Evolutionary conservation across 1,140 invertebrate genomes (phyloP).

Genomic region (Bombus soroeensis): DNA sequence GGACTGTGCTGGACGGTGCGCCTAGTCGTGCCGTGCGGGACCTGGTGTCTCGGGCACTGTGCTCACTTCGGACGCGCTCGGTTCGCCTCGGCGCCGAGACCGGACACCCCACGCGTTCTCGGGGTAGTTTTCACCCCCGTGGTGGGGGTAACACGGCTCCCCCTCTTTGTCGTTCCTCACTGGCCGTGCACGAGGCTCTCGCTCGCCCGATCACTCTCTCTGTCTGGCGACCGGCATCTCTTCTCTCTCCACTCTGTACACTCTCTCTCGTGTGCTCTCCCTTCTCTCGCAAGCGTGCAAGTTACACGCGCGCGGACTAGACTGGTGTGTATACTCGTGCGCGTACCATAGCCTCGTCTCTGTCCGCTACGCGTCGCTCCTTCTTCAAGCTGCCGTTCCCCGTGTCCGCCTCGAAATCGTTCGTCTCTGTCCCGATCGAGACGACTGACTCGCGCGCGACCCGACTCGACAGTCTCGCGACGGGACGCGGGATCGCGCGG

Average conservation of each 20-base stretch:
- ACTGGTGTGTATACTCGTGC: slow-evolving; percentile 10
- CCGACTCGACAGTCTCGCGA: slow-evolving; percentile 23
- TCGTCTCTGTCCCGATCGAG: slow-evolving; percentile 22
- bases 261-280: not conserved
- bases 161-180: slow-evolving; percentile 21
- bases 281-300: slow-evolving; percentile 23
- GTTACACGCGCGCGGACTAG: slow-evolving; percentile 21
- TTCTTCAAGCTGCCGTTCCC: slow-evolving; percentile 31
- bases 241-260: slow-evolving; percentile 11
- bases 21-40: slow-evolving; percentile 80
- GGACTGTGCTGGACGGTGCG: slow-evolving; percentile 83
- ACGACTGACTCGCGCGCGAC: not conserved
- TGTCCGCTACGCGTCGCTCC: slow-evolving; percentile 1
- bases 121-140: slow-evolving; percentile 81
- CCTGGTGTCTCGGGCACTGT: slow-evolving; percentile 80
- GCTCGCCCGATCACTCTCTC: not conserved
- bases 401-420: slow-evolving; percentile 22
- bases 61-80: slow-evolving; percentile 81
- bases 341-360: slow-evolving; percentile 4
- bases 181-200: not conserved
- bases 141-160: slow-evolving; percentile 74
- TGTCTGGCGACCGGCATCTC: not conserved
- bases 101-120: slow-evolving; percentile 80
- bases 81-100: slow-evolving; percentile 75
- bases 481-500: slow-evolving; percentile 19